phyloP scores from a whole-genome alignment of 2,888 invertebrate species.

The Ophion costatus region DNA sequence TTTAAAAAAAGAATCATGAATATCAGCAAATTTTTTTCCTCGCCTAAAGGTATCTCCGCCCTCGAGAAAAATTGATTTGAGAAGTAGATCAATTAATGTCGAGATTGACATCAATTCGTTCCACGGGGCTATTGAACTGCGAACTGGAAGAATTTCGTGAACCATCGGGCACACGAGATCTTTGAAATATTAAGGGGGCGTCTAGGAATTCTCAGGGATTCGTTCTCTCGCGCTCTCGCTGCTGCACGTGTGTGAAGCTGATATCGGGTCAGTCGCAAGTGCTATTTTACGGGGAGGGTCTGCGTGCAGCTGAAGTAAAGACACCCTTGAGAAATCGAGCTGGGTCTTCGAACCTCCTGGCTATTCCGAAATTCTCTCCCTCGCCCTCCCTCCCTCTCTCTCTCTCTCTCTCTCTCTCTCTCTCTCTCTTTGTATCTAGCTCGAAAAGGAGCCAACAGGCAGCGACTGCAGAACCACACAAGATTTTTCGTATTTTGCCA shows the following conservation, averaged over 20 bases:
- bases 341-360: constrained; percentile 54
- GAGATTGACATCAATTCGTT: too few relatives aligned
- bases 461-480: neutral
- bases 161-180: too few relatives aligned
- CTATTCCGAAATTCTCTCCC: constrained; percentile 46
- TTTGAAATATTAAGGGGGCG: too few relatives aligned
- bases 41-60: too few relatives aligned
- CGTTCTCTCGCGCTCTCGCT: constrained; percentile 3
- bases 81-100: too few relatives aligned
- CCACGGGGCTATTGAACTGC: too few relatives aligned
- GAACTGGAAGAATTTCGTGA: too few relatives aligned
- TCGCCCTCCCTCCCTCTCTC: neutral
- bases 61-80: too few relatives aligned
- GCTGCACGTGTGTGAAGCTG: constrained; percentile 9
- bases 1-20: too few relatives aligned
- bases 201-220: neutral
- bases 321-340: constrained; percentile 60
- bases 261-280: constrained; percentile 50
- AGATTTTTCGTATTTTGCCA: neutral
- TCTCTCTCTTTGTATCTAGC: neutral
- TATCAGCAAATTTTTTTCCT: too few relatives aligned
- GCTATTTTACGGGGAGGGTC: constrained; percentile 25
- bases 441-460: neutral
- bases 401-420: neutral
- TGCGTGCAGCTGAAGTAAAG: constrained; percentile 45